Evolutionary conservation across 1,140 invertebrate genomes (phyloP), one percentile per base, ranked within the genome.

Genomic region (Bombus waltoni): DNA sequence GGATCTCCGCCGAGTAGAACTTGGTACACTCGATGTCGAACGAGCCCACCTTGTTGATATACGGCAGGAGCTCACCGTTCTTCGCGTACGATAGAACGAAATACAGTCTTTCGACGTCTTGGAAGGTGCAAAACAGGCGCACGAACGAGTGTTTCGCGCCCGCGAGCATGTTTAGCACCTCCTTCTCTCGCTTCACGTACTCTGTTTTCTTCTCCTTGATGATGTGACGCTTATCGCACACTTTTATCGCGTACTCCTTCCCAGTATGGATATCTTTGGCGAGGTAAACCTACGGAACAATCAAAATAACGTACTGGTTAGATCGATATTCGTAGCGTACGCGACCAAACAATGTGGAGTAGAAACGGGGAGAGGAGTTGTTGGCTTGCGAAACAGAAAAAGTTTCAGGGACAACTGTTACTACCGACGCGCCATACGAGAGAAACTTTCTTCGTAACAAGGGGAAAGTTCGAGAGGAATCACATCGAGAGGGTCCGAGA

Each of bases 1-100:
- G 95, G 83, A 99, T 97, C 96, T 99, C 99, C 59, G 98, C 98
- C 42, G 98, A 96, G 95, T 99, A 99, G 95, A 99, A 99, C 92
- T 97, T 96, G 10, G 98, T 98, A 94, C 98, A 98, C 88, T 98
- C 97, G 82, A 98, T 96, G 95, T 98, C 98, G 94, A 99, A 99
- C 59, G 97, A 97, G 57, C 98, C 98, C 88, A 98, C 97, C 94
- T 98, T 98, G 93, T 98, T 98, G 86, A 99, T 98, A 94, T 98
- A 98, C 47, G 98, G 97, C 83, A 99, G 95, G 25, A 99, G 95
- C 95, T 99, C 99, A 44, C 99, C 98, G 94, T 99, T 98, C 94
- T 98, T 98, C 40, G 98, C 99, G 95, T 98, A 99, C 10, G 98
- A 98, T 89, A 99, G 96, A 3, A 99, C 99, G 96, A 99, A 99